Evolutionary conservation across 2,797 vertebrate genomes (phyloP), one percentile per base, ranked within the genome.

Genomic region (Spheniscus humboldti): DNA sequence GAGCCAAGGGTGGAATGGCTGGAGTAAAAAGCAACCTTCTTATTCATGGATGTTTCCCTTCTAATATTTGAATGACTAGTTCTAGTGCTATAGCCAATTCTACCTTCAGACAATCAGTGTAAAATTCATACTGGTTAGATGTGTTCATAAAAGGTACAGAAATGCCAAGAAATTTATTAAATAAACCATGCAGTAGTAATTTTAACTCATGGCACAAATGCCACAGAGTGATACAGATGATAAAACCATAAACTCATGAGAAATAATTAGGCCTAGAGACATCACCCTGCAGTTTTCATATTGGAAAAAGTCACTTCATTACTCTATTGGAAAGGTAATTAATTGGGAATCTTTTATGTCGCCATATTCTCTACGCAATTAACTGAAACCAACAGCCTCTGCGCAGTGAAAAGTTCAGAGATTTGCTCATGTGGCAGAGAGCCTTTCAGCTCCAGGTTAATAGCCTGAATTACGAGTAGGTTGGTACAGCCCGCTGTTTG

Each of bases 231-330:
- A 86, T 68, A 39, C 18, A 80, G 55, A 76, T 76, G 66, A 92
- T 80, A 80, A 90, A 94, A 74, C 30, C 53, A 55, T 55, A 47
- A 78, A 62, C 31, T 94, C 13, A 0, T 55, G 56, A 92, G 87
- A 63, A 93, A 93, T 63, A 86, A 88, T 57, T 93, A 68, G 39
- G 50, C 39, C 79, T 92, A 59, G 68, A 91, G 55, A 89, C 28
- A 85, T 72, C 57, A 76, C 33, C 66, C 55, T 80, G 55, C 56
- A 75, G 75, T 74, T 90, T 95, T 64, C 4, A 0, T 73, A 74
- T 35, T 68, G 83, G 56, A 92, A 80, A 47, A 87, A 91, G 64
- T 74, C 18, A 86, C 60, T 91, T 94, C 84, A 92, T 95, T 88
- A 73, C n/a, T 75, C 67, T 64, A 30, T 37, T 84, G 62, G 31